A percentile compares a stretch with the other conserved stretches of the same genome.
These are phyloP conservation scores for Malurus splendens DNA, from an alignment of 2,797 vertebrate genomes.

Conservation along the genomic window DNA sequence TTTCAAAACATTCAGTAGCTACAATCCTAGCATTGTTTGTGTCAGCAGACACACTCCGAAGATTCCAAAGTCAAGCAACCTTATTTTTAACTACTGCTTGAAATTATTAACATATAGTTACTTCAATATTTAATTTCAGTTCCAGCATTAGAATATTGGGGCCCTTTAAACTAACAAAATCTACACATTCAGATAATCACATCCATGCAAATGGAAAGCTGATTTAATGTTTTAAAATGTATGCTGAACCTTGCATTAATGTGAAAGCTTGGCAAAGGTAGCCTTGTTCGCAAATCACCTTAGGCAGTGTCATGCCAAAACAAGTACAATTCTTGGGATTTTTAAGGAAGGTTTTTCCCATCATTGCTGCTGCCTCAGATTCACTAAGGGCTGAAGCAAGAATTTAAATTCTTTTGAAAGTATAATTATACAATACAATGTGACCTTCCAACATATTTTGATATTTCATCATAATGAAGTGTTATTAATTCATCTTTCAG, in stretches of 20 bases:
- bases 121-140: neutral
- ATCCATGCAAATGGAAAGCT: neutral
- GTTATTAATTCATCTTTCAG: slow-evolving; percentile 14
- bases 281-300: slow-evolving; percentile 55
- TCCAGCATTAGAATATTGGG: neutral
- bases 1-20: neutral
- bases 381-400: slow-evolving; percentile 68
- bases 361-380: slow-evolving; percentile 67
- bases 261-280: slow-evolving; percentile 39
- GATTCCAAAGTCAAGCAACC: neutral
- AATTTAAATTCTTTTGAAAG: slow-evolving; percentile 49
- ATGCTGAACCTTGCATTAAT: neutral
- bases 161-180: neutral
- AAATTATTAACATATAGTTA: neutral
- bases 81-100: neutral
- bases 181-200: neutral
- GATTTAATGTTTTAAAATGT: slow-evolving; percentile 9
- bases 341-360: slow-evolving; percentile 75
- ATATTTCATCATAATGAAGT: slow-evolving; percentile 23
- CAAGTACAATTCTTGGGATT: slow-evolving; percentile 76
- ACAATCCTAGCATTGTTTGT: neutral
- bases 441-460: slow-evolving; percentile 35
- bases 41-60: neutral
- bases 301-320: slow-evolving; percentile 77
- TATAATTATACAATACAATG: neutral